These are phyloP conservation scores for Sycophila texana DNA, from an alignment of 2,888 invertebrate genomes.

Conservation along the genomic window DNA sequence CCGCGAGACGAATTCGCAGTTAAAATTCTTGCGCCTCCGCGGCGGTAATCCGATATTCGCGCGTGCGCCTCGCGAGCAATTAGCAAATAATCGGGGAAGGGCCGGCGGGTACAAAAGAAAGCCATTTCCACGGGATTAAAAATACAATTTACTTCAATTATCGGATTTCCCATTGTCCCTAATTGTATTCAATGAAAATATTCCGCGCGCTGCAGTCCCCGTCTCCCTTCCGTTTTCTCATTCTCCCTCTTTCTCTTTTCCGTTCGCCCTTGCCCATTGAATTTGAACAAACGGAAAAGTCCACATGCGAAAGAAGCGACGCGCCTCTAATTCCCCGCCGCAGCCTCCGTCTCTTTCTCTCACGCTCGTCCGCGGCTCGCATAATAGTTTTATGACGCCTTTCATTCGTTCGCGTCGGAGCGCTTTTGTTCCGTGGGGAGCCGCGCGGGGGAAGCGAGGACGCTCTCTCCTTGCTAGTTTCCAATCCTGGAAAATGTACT, in stretches of 20 bases:
- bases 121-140: constrained; percentile 43
- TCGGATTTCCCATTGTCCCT: constrained; percentile 50
- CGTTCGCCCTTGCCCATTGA: constrained; percentile 29
- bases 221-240: background rate
- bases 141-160: constrained; percentile 55
- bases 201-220: constrained; percentile 9
- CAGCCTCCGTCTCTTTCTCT: constrained; percentile 19
- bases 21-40: background rate
- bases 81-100: constrained; percentile 32
- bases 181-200: constrained; percentile 54
- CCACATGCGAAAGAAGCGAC: constrained; percentile 43
- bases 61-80: constrained; percentile 22
- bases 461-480: background rate
- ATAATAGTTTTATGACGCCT: constrained; percentile 53
- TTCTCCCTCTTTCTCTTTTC: background rate
- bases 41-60: constrained; percentile 9
- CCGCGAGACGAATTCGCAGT: constrained; percentile 5
- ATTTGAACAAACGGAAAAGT: constrained; percentile 47
- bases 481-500: constrained; percentile 36
- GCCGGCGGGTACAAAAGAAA: constrained; percentile 25
- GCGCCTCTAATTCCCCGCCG: constrained; percentile 24
- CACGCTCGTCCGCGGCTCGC: background rate
- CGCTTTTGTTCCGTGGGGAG: background rate
- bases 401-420: constrained; percentile 31
- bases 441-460: constrained; percentile 32